Evolutionary conservation across 2,113 vertebrate species (phyloP).

Genomic region (Erythrocebus patas): DNA sequence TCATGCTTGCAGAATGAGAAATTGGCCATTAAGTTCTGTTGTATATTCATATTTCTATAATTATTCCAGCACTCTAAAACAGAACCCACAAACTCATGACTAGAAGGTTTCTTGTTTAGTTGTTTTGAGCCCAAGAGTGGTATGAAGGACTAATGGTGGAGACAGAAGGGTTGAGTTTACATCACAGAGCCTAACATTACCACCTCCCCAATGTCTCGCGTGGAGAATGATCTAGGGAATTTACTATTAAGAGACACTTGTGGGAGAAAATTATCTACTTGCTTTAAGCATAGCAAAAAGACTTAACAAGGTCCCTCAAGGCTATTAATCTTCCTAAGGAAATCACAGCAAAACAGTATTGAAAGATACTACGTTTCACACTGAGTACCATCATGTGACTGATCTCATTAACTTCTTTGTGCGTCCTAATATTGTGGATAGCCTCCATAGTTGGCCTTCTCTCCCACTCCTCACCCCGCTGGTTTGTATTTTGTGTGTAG

Average conservation of each 20-base stretch:
- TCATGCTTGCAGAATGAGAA: slow-evolving; percentile 30
- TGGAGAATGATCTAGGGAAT: neutral
- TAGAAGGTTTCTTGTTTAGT: neutral
- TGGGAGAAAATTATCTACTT: slow-evolving; percentile 12
- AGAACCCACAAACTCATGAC: slow-evolving; percentile 40
- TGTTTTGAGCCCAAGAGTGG: neutral
- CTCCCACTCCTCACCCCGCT: neutral
- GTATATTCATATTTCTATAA: slow-evolving; percentile 25
- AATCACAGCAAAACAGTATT: neutral
- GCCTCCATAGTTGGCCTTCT: neutral
- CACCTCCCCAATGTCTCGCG: neutral
- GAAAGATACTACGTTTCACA: neutral
- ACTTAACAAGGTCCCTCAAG: neutral
- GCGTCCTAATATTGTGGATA: neutral
- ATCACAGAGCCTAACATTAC: neutral
- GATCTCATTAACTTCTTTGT: slow-evolving; percentile 7
- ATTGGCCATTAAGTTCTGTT: slow-evolving; percentile 37
- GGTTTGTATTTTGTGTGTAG: neutral
- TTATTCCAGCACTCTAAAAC: slow-evolving; percentile 19
- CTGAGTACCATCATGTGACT: neutral
- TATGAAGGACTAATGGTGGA: neutral
- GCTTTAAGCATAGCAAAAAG: neutral
- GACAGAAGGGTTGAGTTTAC: neutral
- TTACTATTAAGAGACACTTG: neutral
- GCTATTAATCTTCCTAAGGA: neutral